Base-by-base conservation (phyloP, 1,140 invertebrate species). In the Reticulitermes speratus region DNA sequence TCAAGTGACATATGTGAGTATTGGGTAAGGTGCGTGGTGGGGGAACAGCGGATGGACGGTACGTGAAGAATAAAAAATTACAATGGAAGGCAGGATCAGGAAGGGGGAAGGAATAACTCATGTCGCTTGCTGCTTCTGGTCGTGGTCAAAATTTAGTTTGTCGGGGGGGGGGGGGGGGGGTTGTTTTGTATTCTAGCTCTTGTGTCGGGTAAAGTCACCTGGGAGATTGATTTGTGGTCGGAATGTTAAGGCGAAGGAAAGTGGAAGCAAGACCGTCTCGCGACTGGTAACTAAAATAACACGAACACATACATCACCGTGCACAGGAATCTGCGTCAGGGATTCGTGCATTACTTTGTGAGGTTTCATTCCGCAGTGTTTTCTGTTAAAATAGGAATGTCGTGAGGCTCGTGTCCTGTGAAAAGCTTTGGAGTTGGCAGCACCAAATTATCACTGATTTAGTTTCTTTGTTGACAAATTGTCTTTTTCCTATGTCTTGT, bases 101-200 rank as follows among this genome's bases (percentile, higher is more conserved):
- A 21, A 1, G 14, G 55, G 48, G 25, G 30, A 59, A 30, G 48
- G 83, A 89, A 89, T 89, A 89, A 89, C 89, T 86, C 86, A 88
- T 88, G 89, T 89, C 89, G 88, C 87, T 87, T 75, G 83, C 75
- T 88, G 52, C 25, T 75, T 30, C 65, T 75, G 65, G 25, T 5
- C 25, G 65, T 30, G 88, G 88, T 89, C 88, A 89, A 87, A 88
- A 88, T 87, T 88, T 87, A 85, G 87, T 87, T 88, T 88, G 88
- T 88, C 87, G 88, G 88, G 88, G n/a, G n/a, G 82, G 84, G 32
- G 83, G n/a, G 69, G 83, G 44, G 38, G 84, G 30, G 12, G 59
- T 59, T 84, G 32, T 87, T 87, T 87, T 65, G 88, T 87, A 87
- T 87, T 87, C 87, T 25, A n/a, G 44, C 48, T 48, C 32, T 45